Conservation (phyloP, 1,140 invertebrate genomes). For the Platyscapa corneri region DNA sequence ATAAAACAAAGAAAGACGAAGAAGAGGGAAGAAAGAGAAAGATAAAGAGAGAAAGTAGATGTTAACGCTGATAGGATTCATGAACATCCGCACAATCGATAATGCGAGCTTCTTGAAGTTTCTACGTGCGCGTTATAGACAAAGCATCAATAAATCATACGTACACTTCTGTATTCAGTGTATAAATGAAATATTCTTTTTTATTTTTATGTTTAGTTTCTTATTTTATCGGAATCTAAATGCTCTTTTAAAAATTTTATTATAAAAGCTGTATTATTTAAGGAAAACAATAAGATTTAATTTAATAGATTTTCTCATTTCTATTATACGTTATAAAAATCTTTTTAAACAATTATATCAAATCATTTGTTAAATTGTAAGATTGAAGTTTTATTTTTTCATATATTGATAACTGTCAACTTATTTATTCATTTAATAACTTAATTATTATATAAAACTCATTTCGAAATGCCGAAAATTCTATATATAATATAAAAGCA, state of each 20-base stretch:
- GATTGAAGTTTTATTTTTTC: too few species aligned
- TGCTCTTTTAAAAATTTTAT: background rate
- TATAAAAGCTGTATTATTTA: constrained; percentile 2
- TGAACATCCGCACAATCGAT: constrained; percentile 29
- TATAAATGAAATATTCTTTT: background rate
- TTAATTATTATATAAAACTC: too few species aligned
- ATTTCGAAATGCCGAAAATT: too few species aligned
- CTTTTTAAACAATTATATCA: too few species aligned
- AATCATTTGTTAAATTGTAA: too few species aligned
- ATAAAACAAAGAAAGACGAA: background rate
- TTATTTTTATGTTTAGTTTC: background rate
- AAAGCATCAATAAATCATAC: constrained; percentile 29
- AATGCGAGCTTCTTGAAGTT: constrained; percentile 27
- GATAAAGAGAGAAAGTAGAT: constrained; percentile 29
- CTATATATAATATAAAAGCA: too few species aligned
- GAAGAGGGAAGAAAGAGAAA: background rate
- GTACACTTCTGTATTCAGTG: background rate
- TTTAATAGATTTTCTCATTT: background rate
- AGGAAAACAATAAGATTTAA: background rate
- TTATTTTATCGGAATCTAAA: background rate
- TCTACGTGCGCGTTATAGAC: constrained; percentile 8
- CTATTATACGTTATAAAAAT: background rate
- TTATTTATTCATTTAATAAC: too few species aligned
- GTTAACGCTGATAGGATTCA: constrained; percentile 21
- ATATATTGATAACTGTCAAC: too few species aligned